These are phyloP conservation scores for Hylaeus volcanicus DNA, from an alignment of 1,140 invertebrate species.

Conservation along the genomic window DNA sequence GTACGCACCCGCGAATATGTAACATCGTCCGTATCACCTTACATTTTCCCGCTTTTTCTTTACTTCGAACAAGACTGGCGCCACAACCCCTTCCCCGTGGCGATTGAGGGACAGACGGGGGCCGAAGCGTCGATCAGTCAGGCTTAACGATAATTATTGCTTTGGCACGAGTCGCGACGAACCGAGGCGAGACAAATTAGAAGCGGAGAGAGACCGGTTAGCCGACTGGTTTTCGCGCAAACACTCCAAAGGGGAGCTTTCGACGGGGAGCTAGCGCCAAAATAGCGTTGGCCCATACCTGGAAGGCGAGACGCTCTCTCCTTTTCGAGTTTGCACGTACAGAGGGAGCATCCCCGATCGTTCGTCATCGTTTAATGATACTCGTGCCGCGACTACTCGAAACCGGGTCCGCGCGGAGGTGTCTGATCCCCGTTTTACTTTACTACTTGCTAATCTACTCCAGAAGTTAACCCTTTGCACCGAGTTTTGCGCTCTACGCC, in stretches of 20 bases:
- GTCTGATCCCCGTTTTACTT: background rate
- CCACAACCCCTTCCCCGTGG: conserved; percentile 3
- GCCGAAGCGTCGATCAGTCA: conserved; percentile 6
- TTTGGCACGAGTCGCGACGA: conserved; percentile 23
- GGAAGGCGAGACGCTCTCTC: conserved; percentile 13
- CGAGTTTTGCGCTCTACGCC: too few relatives aligned
- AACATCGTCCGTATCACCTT: conserved; percentile 15
- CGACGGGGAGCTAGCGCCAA: conserved; percentile 22
- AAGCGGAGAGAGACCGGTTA: background rate
- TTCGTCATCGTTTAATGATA: too few relatives aligned
- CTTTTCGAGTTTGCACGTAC: background rate
- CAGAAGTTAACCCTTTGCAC: too few relatives aligned
- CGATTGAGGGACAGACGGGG: background rate
- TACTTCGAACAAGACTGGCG: conserved; percentile 20
- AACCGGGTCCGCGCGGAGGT: background rate
- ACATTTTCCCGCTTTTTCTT: conserved; percentile 19
- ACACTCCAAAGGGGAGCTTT: conserved; percentile 10
- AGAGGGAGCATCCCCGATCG: too few relatives aligned
- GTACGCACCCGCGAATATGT: background rate
- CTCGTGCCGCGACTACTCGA: too few relatives aligned
- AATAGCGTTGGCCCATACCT: conserved; percentile 50
- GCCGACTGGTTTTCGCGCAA: conserved; percentile 4
- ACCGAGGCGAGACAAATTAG: conserved; percentile 11
- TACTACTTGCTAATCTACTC: background rate
- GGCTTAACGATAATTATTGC: conserved; percentile 27